Evolutionary conservation across 2,797 vertebrate species (phyloP).

Genomic region (Smutsia gigantea): DNA sequence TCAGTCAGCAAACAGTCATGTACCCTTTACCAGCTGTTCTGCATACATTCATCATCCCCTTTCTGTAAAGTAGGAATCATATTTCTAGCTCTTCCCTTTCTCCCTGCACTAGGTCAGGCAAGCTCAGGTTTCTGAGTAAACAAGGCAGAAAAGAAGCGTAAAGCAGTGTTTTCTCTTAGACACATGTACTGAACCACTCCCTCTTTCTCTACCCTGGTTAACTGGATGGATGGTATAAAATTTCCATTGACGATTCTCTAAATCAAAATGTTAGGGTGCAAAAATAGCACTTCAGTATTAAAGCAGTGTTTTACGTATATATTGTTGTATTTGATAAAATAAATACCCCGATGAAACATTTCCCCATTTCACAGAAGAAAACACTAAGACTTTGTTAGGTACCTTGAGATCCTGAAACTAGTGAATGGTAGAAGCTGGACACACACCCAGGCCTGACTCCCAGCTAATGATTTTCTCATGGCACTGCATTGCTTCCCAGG

Average conservation of each 20-base stretch:
- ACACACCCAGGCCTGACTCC: no score
- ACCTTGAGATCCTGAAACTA: background rate
- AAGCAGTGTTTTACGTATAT: background rate
- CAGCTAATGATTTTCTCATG: background rate
- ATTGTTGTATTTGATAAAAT: background rate
- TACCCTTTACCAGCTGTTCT: background rate
- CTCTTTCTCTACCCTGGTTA: background rate
- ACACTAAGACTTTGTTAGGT: background rate
- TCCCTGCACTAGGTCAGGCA: conserved; percentile 29
- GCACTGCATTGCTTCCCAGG: background rate
- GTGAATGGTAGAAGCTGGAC: background rate
- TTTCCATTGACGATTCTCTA: background rate
- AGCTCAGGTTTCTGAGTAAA: conserved; percentile 60
- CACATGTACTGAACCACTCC: background rate
- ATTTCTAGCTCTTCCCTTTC: conserved; percentile 53
- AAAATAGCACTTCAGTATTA: background rate
- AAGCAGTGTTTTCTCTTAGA: background rate
- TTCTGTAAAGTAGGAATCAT: background rate
- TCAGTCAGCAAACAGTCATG: background rate
- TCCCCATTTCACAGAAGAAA: conserved; percentile 4
- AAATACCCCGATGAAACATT: background rate
- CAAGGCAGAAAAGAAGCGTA: background rate
- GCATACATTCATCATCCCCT: background rate
- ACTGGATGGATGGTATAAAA: background rate
- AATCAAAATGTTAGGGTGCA: background rate